Percentiles rank a stretch among this genome's conserved stretches.
Evolutionary conservation across 2,888 invertebrate species (phyloP).

Genomic region (Boloria selene): DNA sequence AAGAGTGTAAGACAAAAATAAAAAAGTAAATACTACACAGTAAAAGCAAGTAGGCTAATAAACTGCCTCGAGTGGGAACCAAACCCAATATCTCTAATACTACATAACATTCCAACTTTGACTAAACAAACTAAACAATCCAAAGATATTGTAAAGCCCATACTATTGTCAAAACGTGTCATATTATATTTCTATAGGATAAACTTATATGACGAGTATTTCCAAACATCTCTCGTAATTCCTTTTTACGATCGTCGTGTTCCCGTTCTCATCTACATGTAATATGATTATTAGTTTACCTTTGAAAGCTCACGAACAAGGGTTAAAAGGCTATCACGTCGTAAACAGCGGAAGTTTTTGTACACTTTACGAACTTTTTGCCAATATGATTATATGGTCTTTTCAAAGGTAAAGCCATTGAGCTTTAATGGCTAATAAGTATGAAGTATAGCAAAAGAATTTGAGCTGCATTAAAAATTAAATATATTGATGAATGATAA

Average conservation of each 20-base stretch:
- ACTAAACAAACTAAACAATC: neutral
- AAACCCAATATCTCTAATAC: too few relatives aligned
- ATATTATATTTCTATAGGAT: conserved; percentile 42
- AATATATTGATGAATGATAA: neutral
- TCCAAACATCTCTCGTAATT: conserved; percentile 65
- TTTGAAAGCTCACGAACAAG: conserved; percentile 58
- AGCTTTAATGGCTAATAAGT: conserved; percentile 32
- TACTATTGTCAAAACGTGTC: conserved; percentile 47
- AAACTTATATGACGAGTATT: conserved; percentile 58
- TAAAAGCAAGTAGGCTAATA: too few relatives aligned
- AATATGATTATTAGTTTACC: conserved; percentile 70
- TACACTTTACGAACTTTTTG: conserved; percentile 42
- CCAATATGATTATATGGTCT: conserved; percentile 34
- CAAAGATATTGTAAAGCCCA: conserved; percentile 27
- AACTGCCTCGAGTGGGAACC: too few relatives aligned
- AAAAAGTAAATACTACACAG: too few relatives aligned
- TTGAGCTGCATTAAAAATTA: conserved; percentile 2
- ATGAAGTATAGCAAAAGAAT: conserved; percentile 1
- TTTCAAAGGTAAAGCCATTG: conserved; percentile 30
- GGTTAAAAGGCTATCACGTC: conserved; percentile 60
- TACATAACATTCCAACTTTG: too few relatives aligned
- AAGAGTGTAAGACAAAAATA: too few relatives aligned
- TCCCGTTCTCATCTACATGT: conserved; percentile 63
- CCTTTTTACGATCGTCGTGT: conserved; percentile 51
- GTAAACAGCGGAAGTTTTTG: conserved; percentile 57